phyloP scores from a whole-genome alignment of 2,797 vertebrate genomes.

The Eremophila alpestris region DNA sequence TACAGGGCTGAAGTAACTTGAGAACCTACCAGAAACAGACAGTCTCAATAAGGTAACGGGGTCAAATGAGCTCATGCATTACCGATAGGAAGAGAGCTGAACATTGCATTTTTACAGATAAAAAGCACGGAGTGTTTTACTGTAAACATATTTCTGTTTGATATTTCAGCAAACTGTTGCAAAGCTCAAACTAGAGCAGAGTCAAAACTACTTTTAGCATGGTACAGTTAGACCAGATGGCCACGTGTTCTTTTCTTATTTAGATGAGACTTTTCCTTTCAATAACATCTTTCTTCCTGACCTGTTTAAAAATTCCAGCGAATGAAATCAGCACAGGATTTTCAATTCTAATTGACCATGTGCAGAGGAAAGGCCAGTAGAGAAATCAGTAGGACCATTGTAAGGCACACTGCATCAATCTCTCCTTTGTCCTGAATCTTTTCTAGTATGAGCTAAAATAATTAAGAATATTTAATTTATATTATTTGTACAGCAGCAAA shows the following conservation, averaged over 20 bases:
- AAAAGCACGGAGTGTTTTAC: conserved; percentile 52
- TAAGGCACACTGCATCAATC: conserved; percentile 74
- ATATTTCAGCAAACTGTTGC: conserved; percentile 63
- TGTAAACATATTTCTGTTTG: conserved; percentile 53
- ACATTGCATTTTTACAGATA: conserved; percentile 24
- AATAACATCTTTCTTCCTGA: conserved; percentile 85
- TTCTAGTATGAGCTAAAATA: conserved; percentile 69
- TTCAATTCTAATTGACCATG: conserved; percentile 84
- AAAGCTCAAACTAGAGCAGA: conserved; percentile 46
- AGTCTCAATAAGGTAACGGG: conserved; percentile 13
- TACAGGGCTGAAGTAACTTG: not conserved
- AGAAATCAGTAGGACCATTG: conserved; percentile 78
- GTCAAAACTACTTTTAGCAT: conserved; percentile 72
- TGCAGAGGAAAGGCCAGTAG: conserved; percentile 77
- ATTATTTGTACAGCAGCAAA: conserved; percentile 44
- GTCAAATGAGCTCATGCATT: conserved; percentile 62
- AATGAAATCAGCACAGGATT: conserved; percentile 83
- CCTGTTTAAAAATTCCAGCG: conserved; percentile 83
- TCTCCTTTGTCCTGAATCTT: conserved; percentile 72
- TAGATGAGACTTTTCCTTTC: conserved; percentile 84
- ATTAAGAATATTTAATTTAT: conserved; percentile 71
- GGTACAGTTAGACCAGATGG: conserved; percentile 76
- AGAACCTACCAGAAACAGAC: conserved; percentile 35
- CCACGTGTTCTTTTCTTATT: conserved; percentile 81
- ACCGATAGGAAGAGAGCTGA: conserved; percentile 56